Evolutionary conservation across 2,113 vertebrate genomes (phyloP).

Genomic region (Turnix velox): DNA sequence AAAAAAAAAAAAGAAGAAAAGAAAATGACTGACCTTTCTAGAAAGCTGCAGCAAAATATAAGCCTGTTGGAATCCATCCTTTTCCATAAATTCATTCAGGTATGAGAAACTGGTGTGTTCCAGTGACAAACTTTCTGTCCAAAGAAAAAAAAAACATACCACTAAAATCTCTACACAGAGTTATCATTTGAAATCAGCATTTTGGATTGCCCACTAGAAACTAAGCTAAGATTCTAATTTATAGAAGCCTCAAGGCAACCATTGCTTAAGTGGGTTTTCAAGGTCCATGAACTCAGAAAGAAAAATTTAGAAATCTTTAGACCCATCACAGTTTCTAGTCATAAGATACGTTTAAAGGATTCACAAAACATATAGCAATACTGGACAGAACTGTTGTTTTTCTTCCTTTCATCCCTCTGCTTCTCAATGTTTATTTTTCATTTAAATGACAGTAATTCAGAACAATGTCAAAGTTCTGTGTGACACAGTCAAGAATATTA

Average conservation of each 20-base stretch:
- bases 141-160: not conserved
- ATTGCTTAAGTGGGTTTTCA: not conserved
- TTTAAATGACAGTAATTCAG: not conserved
- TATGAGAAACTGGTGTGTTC: not conserved
- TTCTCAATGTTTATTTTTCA: not conserved
- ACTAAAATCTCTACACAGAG: not conserved
- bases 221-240: not conserved
- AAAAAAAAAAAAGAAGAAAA: too few species aligned
- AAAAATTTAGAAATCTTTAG: not conserved
- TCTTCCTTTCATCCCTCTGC: not conserved
- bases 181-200: not conserved
- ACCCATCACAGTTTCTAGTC: not conserved
- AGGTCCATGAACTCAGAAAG: not conserved
- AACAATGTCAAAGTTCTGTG: not conserved
- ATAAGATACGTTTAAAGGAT: not conserved
- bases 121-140: not conserved
- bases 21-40: not conserved
- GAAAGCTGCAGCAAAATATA: not conserved
- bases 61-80: not conserved
- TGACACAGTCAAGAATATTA: not conserved
- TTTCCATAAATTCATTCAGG: not conserved
- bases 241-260: not conserved
- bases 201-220: not conserved
- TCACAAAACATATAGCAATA: not conserved
- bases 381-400: not conserved